These are phyloP conservation scores for Tetropium fuscum DNA, from an alignment of 2,888 invertebrate genomes.

Conservation along the genomic window DNA sequence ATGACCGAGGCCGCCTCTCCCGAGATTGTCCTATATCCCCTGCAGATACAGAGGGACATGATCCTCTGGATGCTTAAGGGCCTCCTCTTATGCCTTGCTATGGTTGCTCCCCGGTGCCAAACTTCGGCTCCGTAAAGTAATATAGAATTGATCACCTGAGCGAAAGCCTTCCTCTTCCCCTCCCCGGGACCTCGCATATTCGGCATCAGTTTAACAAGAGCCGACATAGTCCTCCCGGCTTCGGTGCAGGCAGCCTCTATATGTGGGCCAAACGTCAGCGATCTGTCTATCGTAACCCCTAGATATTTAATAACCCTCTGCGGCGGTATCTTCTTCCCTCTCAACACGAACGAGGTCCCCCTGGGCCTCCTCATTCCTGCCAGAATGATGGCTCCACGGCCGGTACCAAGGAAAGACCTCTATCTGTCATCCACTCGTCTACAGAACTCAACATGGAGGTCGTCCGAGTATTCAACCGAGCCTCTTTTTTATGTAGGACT, in stretches of 20 bases:
- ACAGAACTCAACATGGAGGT: not conserved
- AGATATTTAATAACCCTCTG: not conserved
- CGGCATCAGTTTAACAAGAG: conserved; percentile 18
- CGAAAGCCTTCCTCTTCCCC: conserved; percentile 3
- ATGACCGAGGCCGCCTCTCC: conserved; percentile 27
- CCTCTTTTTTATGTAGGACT: not conserved
- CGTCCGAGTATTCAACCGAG: not conserved
- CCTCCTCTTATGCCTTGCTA: not conserved
- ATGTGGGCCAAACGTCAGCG: conserved; percentile 17
- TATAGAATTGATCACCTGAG: not conserved
- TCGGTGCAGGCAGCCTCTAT: conserved; percentile 1
- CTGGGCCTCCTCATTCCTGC: too few species aligned
- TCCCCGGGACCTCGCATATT: conserved; percentile 8
- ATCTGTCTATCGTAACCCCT: conserved; percentile 9
- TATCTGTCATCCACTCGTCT: conserved; percentile 12
- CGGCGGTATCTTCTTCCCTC: conserved; percentile 6
- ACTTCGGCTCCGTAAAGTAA: conserved; percentile 30
- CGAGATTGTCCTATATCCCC: conserved; percentile 32
- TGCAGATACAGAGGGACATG: not conserved
- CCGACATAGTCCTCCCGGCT: conserved; percentile 1
- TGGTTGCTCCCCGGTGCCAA: conserved; percentile 6
- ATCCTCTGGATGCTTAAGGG: conserved; percentile 14
- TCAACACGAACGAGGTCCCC: too few species aligned
- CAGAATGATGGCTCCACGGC: too few species aligned
- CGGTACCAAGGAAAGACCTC: conserved; percentile 1